Base-by-base conservation (phyloP, 2,113 vertebrate species). In the Cephalopterus ornatus region DNA sequence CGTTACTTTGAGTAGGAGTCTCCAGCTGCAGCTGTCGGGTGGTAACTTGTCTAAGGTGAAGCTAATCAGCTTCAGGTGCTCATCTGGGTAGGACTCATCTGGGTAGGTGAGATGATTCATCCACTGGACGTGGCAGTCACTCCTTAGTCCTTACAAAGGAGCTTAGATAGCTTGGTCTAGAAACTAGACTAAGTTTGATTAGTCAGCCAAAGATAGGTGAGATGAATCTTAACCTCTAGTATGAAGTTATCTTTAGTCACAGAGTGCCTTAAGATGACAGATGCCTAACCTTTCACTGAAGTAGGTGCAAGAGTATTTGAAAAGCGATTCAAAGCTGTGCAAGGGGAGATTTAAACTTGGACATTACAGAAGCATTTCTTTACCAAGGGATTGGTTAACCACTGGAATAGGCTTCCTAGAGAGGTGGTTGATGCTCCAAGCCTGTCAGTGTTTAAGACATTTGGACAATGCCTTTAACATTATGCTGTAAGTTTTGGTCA, bases 371-470 rank as follows among this genome's bases (percentile, higher is more conserved):
- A 92, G 8, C 9, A 52, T 81, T 84, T 88, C 5, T 77, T 81
- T 85, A n/a, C n/a, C 1, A 4, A 65, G 9, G 42, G 7, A 0
- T 8, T 47, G 20, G 5, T 19, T 49, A 78, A 58, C 42, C 13
- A 19, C 33, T 63, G 63, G 8, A 84, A 76, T 33, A 63, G 26
- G 17, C 13, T 89, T 68, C 8, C 44, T 37, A 30, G 41, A 30
- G 15, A 52, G 15, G 11, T 32, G 21, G 2, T 46, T 0, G 0
- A 42, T 77, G 20, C 5, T 41, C 27, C 9, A 33, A 44, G 8
- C 4, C 18, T 66, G 20, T 28, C 39, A 24, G 28, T 53, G 7
- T 44, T 56, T 33, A 21, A 42, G 26, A 9, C 3, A 33, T 67
- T 71, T 89, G 42, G 12, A 44, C 8, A 52, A 39, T 33, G 30